Evolutionary conservation across 1,140 invertebrate species (phyloP).

Genomic region (Lordiphosa mommai): DNA sequence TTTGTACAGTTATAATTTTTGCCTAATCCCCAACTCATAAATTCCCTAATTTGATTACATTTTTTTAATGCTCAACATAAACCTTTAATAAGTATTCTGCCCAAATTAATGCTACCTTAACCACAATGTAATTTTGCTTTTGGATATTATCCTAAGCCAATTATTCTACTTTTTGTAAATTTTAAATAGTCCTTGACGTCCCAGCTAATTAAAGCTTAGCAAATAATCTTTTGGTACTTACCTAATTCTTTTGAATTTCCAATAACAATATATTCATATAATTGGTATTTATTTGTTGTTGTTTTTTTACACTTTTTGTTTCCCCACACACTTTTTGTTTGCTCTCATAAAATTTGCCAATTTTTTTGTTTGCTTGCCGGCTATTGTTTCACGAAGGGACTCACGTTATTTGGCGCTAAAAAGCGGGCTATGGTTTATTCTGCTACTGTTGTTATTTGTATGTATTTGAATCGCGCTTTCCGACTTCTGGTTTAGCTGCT

Average conservation of each 20-base stretch:
- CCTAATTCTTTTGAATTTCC: too few relatives aligned
- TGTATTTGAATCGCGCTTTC: constrained; percentile 5
- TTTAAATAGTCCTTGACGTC: not conserved
- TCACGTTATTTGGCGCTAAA: constrained; percentile 18
- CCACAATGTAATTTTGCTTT: not conserved
- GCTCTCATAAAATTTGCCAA: constrained; percentile 15
- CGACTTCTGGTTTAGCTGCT: constrained; percentile 26
- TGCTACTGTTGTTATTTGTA: constrained; percentile 15
- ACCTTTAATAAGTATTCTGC: not conserved
- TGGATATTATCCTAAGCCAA: not conserved
- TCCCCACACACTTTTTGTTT: constrained; percentile 3
- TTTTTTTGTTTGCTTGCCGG: constrained; percentile 49
- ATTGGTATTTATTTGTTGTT: not conserved
- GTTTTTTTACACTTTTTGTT: constrained; percentile 8
- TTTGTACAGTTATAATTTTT: not conserved
- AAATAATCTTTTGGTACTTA: too few relatives aligned
- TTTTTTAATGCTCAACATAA: not conserved
- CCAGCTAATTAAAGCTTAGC: too few relatives aligned
- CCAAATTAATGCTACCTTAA: not conserved
- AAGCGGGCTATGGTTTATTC: constrained; percentile 30
- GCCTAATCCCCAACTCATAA: not conserved
- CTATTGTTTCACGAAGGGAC: constrained; percentile 20
- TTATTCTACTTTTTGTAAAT: not conserved
- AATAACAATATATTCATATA: too few relatives aligned
- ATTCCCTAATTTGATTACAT: constrained; percentile 3